These are phyloP conservation scores for Eriocheir sinensis DNA, from an alignment of 1,140 invertebrate genomes.

Conservation along the genomic window DNA sequence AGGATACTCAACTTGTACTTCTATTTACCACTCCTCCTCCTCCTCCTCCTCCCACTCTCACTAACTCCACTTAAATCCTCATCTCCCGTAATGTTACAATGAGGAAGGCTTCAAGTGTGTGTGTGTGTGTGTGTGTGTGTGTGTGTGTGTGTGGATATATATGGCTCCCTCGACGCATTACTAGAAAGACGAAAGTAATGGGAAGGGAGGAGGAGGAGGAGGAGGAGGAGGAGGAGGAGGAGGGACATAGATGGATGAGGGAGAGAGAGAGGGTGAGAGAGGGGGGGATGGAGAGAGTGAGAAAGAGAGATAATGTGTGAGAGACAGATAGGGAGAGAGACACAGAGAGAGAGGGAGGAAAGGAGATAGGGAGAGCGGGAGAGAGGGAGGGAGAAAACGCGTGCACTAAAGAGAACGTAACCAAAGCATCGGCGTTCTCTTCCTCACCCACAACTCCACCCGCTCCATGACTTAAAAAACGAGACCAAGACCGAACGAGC, in stretches of 20 bases:
- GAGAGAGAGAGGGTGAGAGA: neutral
- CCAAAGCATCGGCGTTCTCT: no score
- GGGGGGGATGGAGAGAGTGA: neutral
- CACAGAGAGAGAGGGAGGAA: neutral
- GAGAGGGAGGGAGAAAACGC: neutral
- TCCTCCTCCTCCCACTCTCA: neutral
- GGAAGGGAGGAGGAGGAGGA: neutral
- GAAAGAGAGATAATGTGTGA: neutral
- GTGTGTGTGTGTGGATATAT: neutral
- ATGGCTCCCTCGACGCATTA: neutral
- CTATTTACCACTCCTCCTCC: no score
- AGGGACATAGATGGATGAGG: neutral
- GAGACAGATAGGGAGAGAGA: no score
- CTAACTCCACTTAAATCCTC: neutral
- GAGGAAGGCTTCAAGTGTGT: no score
- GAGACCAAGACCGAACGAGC: no score
- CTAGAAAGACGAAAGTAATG: neutral
- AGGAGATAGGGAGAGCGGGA: neutral
- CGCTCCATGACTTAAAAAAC: no score
- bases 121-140: neutral
- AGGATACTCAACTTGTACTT: no score
- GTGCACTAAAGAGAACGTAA: no score
- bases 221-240: neutral
- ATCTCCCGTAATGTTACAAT: neutral
- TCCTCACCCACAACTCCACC: no score